Evolutionary conservation across 2,113 vertebrate species (phyloP), one percentile per base, ranked within the genome.

Genomic region (Miniopterus natalensis): DNA sequence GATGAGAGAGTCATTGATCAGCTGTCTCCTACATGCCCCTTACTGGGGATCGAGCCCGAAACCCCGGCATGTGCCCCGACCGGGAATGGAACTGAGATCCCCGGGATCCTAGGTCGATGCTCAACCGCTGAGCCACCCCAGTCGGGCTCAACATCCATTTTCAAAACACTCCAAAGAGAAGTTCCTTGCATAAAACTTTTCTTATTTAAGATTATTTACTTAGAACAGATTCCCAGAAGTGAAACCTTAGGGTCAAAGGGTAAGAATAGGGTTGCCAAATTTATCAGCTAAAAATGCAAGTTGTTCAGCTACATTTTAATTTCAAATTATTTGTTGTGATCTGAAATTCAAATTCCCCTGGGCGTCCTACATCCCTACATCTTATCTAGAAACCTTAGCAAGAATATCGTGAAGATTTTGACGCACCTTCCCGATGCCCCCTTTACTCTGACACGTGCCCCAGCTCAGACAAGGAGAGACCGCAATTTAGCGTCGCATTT

Each of bases 321-420:
- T 89, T 96, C n/a, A 89, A 87, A 73, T 84, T 78, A 53, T 84
- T 92, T 55, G 40, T 79, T 79, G 53, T 49, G 94, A 71, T 92
- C 84, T 92, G 70, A 90, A 83, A 84, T 90, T 93, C 80, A 55
- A 42, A 59, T 81, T 53, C 36, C 74, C 36, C 5, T 47, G 51
- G 40, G 63, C 89, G 31, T 29, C 59, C 14, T 36, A 36, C 79
- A 2, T 10, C 8, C 92, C 36, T 36, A 36, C 36, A 36, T 36
- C 80, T 88, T 84, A 25, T 31, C 45, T 77, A 42, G 25, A 27
- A 92, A 66, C 8, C 18, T 27, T 74, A 29, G 15, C 36, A 31
- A 73, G 47, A 90, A 77, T 57, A 80, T 77, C 77, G 95, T 73
- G 20, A 95, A 79, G 36, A 61, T 36, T 95, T 95, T 42, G 3